Evolutionary conservation across 2,888 invertebrate species (phyloP).

Genomic region (Calameuta idolon): DNA sequence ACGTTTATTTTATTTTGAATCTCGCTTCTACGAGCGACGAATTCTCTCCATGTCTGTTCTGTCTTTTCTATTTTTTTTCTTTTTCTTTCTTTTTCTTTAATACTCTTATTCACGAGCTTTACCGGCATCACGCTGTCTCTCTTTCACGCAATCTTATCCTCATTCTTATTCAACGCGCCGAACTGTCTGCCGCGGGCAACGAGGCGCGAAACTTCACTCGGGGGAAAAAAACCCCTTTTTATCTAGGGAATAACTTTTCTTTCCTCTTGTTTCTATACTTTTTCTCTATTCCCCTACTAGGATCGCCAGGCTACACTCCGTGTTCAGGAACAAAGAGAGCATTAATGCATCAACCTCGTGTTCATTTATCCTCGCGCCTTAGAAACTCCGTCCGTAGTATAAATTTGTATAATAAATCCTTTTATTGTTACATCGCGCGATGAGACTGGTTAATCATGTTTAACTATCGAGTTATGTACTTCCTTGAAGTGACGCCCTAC

Average conservation of each 20-base stretch:
- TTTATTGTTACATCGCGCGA: not conserved
- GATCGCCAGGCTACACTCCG: not conserved
- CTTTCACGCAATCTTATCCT: slow-evolving; percentile 14
- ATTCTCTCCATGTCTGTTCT: slow-evolving; percentile 33
- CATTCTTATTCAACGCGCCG: not conserved
- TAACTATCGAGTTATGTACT: not conserved
- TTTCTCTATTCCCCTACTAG: not conserved
- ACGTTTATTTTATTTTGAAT: slow-evolving; percentile 50
- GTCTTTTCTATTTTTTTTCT: slow-evolving; percentile 16
- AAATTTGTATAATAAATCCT: not conserved
- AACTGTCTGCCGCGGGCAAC: not conserved
- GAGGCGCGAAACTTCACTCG: not conserved
- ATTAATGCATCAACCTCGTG: slow-evolving; percentile 2
- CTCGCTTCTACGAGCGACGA: slow-evolving; percentile 33
- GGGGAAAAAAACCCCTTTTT: not conserved
- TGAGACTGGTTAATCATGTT: not conserved
- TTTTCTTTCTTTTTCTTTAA: not conserved
- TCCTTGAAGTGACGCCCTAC: not conserved
- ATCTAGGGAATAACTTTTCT: not conserved
- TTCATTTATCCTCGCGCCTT: not conserved
- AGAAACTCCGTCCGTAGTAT: not conserved
- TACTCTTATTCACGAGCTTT: not conserved
- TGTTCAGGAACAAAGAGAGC: not conserved
- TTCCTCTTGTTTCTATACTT: not conserved
- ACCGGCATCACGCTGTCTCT: not conserved